Base-by-base conservation (phyloP, 1,140 invertebrate species). In the Eurosta solidaginis region DNA sequence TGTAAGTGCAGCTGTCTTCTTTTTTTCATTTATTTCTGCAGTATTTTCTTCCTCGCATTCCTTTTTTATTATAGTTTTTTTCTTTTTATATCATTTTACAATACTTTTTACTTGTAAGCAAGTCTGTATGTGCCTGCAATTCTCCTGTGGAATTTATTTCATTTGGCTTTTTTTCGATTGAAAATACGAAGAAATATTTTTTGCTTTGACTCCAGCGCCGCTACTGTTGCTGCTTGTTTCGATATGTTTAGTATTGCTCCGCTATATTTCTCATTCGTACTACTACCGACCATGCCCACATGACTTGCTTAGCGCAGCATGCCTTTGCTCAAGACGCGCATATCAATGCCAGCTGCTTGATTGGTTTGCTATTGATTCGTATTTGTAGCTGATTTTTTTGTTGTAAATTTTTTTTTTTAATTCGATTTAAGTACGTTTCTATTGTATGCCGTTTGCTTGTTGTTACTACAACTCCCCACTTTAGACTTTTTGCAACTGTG, bases 301-400 rank as follows among this genome's bases (percentile, higher is more conserved):
- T 25, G 10, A 12, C 27, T 12, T 33, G 27, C 14, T 33, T 12
- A 17, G 54, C 33, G n/a, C 59, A 20, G 59, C 59, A 68, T 68
- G 59, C 33, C 59, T 6, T 33, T 22, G 59, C 59, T 68, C 36
- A 40, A 42, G 59, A 40, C 59, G 59, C 33, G 59, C 59, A 68
- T 68, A 68, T 68, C 59, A 68, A 68, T 68, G 59, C 33, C 59
- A 68, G 33, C 59, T 68, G 59, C 59, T 68, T 68, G 59, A 68
- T 68, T 68, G 59, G 59, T 68, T 68, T 68, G 40, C 59, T 27
- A 68, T 68, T 33, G 59, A 68, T 68, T 68, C 22, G 27, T 29
- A 68, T 68, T 68, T 68, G 33, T 22, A 40, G 59, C 12, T 59
- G 54, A 33, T 29, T 59, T 59, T 59, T 33, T 59, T 25, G 9